Conservation (phyloP, 2,888 invertebrate genomes). For the Tryphoninae sp. region DNA sequence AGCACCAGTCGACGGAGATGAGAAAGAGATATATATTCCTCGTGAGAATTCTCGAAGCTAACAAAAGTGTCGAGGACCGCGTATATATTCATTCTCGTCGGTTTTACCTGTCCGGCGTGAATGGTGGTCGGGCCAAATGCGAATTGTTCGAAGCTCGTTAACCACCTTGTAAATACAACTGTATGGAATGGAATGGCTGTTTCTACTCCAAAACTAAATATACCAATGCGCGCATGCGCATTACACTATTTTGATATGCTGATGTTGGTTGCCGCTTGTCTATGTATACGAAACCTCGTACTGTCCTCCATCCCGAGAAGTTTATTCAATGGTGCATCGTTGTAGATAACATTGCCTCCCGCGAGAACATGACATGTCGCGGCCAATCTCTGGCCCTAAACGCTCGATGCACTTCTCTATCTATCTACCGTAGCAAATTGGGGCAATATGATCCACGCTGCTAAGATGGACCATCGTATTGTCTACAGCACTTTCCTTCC, state of each 20-base stretch:
- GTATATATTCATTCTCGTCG: conserved; percentile 39
- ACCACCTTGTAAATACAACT: conserved; percentile 57
- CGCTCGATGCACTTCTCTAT: conserved; percentile 47
- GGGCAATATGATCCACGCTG: too few species aligned
- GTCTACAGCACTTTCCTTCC: too few species aligned
- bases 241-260: conserved; percentile 9
- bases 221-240: not conserved
- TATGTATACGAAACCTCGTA: conserved; percentile 6
- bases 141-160: conserved; percentile 61
- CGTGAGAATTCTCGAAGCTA: conserved; percentile 50
- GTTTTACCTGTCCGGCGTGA: conserved; percentile 54
- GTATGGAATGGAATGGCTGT: conserved; percentile 49
- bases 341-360: conserved; percentile 42
- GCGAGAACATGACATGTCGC: conserved; percentile 50
- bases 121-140: conserved; percentile 50
- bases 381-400: conserved; percentile 19
- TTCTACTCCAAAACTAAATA: conserved; percentile 7
- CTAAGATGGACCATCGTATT: too few species aligned
- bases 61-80: conserved; percentile 44
- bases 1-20: not conserved
- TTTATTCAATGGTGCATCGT: conserved; percentile 52
- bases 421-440: not conserved
- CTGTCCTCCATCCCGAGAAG: conserved; percentile 34
- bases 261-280: conserved; percentile 26
- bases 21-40: conserved; percentile 41